Conservation (phyloP, 2,113 vertebrate species). For the Eptesicus fuscus region DNA sequence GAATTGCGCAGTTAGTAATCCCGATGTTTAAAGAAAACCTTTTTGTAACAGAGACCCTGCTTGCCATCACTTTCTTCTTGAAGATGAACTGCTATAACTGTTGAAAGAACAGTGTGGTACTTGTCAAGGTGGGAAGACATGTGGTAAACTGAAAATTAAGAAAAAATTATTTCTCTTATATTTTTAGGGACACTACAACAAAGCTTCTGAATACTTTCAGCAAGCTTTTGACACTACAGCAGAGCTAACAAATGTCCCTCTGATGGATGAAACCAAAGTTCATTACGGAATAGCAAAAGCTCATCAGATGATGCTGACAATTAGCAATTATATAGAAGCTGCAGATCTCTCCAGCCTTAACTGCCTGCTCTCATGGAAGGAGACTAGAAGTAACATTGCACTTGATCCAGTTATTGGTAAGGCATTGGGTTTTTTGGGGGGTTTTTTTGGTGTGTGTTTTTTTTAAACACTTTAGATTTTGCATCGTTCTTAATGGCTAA, state of each 20-base stretch:
- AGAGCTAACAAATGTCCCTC: slow-evolving; percentile 51
- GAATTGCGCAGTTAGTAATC: background rate
- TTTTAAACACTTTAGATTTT: slow-evolving; percentile 69
- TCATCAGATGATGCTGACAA: slow-evolving; percentile 79
- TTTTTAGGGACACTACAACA: slow-evolving; percentile 81
- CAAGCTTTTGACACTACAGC: slow-evolving; percentile 81
- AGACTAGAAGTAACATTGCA: slow-evolving; percentile 81
- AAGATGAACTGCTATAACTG: background rate
- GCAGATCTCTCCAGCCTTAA: slow-evolving; percentile 74
- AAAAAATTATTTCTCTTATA: slow-evolving; percentile 19
- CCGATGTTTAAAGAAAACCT: background rate
- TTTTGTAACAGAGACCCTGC: background rate
- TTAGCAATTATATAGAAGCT: slow-evolving; percentile 73
- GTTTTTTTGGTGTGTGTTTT: slow-evolving; percentile 12
- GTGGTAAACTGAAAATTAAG: background rate
- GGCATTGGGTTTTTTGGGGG: slow-evolving; percentile 36
- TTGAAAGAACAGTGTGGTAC: background rate
- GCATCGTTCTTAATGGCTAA: slow-evolving; percentile 58
- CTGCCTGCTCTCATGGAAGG: slow-evolving; percentile 82
- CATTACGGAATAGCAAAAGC: slow-evolving; percentile 81
- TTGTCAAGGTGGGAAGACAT: background rate
- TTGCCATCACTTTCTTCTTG: background rate
- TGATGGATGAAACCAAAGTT: slow-evolving; percentile 83
- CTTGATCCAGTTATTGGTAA: slow-evolving; percentile 81
- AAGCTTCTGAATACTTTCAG: slow-evolving; percentile 82